Base-by-base conservation (phyloP, 1,140 invertebrate genomes). In the Megathymus violae region DNA sequence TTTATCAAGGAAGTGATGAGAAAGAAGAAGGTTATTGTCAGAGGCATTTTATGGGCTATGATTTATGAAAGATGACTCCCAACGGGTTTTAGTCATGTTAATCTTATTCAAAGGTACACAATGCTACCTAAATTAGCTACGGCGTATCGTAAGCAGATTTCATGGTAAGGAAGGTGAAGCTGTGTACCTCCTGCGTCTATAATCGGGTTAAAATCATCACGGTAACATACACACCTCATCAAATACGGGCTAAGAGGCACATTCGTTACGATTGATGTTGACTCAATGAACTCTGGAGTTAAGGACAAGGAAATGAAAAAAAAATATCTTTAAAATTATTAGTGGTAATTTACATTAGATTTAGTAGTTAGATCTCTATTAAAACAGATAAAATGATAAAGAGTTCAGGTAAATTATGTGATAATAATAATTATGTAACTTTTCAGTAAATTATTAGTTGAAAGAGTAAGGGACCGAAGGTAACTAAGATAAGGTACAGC, bases 121-220 rank as follows among this genome's bases (percentile, higher is more conserved):
- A 91, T 91, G 88, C 88, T 89, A 91, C 88, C 82, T 89, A 91
- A 91, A 91, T 91, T 91, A 91, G 87, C 84, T 85, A 80, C 74
- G 78, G 80, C 73, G 76, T 80, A 78, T 80, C 74, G 72, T 76
- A 73, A 73, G 74, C 71, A 71, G 70, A 70, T 78, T 71, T 69
- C 68, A 80, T 66, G 69, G 69, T 76, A 78, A 40, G 46, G 48
- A 62, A 38, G 41, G 25, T 54, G 11, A 14, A 36, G 16, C 63
- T 50, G 59, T 59, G 64, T 62, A 51, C 58, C 58, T n/a, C n/a
- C n/a, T n/a, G 64, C 43, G 58, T 50, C 38, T 36, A 56, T 34
- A 56, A 62, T 62, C 60, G 62, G 56, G 64, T 31, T 48, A 54
- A 19, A 15, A 44, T 58, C n/a, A 44, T 44, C 15, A 13, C 38